Percentiles rank a stretch among this genome's conserved stretches.
Conservation (phyloP, 30 jellyfish, hydroid and myxozoan species). For the Aurelia coerulea region DNA sequence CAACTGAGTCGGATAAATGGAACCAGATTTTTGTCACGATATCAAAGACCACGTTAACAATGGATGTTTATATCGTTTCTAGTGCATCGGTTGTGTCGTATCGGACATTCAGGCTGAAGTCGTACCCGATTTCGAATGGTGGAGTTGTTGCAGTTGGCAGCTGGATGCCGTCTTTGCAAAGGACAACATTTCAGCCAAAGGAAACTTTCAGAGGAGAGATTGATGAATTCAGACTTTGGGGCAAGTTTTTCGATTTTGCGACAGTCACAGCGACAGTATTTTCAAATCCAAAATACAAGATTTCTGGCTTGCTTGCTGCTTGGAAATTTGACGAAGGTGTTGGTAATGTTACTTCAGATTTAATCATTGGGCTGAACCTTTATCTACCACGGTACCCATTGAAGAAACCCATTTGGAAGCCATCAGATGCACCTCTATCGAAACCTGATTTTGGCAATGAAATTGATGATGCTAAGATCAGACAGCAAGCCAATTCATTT, state of each 20-base stretch:
- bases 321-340: conserved; percentile 66
- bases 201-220: conserved; percentile 59
- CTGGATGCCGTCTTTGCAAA: conserved; percentile 53
- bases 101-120: conserved; percentile 12
- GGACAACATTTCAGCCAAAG: conserved; percentile 39
- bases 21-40: conserved; percentile 49
- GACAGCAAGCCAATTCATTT: conserved; percentile 29
- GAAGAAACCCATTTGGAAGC: conserved; percentile 55
- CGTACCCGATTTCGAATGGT: conserved; percentile 45
- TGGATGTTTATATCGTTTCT: conserved; percentile 47
- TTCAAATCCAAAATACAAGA: conserved; percentile 39
- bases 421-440: conserved; percentile 61
- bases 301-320: conserved; percentile 50
- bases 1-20: conserved; percentile 48
- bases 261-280: conserved; percentile 17
- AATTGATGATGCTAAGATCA: conserved; percentile 26
- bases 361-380: conserved; percentile 41
- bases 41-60: conserved; percentile 24
- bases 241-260: conserved; percentile 38
- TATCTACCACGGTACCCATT: conserved; percentile 58
- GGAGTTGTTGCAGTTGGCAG: conserved; percentile 67
- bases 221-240: conserved; percentile 63
- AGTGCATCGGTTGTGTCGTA: conserved; percentile 38
- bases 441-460: conserved; percentile 20
- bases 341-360: conserved; percentile 32